phyloP scores from a whole-genome alignment of 2,888 invertebrate genomes.

The Agrilus mali region DNA sequence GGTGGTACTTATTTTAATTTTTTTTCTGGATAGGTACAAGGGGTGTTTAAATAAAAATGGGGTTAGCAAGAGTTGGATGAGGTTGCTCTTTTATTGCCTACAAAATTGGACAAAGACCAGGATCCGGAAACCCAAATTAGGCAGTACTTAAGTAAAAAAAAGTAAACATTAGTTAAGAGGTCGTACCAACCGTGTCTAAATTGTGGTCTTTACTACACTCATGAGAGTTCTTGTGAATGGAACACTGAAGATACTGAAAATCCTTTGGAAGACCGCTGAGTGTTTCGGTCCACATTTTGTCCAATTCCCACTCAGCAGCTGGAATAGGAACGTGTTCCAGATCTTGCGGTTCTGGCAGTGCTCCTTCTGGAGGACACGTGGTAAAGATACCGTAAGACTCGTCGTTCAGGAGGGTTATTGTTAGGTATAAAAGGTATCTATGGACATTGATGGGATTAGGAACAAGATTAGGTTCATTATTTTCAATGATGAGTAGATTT shows the following conservation, averaged over 20 bases:
- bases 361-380: conserved; percentile 27
- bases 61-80: no score
- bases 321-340: conserved; percentile 21
- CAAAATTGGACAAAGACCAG: no score
- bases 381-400: conserved; percentile 31
- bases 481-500: no score
- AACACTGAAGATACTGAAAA: conserved; percentile 26
- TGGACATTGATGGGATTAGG: not conserved
- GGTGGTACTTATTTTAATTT: no score
- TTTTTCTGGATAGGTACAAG: no score
- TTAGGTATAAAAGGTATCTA: conserved; percentile 33
- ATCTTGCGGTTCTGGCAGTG: conserved; percentile 27
- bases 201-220: conserved; percentile 27
- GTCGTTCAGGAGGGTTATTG: conserved; percentile 32
- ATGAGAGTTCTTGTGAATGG: conserved; percentile 20
- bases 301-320: conserved; percentile 35
- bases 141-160: no score
- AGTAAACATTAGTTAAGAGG: no score
- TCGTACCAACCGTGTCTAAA: conserved; percentile 21
- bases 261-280: conserved; percentile 29
- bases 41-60: no score
- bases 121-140: no score
- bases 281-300: conserved; percentile 34
- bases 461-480: no score
- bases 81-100: no score